Evolutionary conservation across 2,113 vertebrate species (phyloP).

Genomic region (Etheostoma spectabile): DNA sequence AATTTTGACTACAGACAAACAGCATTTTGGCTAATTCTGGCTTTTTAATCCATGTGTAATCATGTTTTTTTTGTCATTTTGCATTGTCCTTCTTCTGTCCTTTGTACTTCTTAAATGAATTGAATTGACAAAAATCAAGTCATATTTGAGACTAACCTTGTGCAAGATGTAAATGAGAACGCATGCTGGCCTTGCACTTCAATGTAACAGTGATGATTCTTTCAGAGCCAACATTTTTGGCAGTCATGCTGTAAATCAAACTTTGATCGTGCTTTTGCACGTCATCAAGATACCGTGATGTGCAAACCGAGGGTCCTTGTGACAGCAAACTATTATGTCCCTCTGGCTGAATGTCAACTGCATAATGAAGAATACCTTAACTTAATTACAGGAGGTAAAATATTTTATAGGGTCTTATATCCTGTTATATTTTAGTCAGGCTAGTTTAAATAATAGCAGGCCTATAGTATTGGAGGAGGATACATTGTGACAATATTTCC

Average conservation of each 20-base stretch:
- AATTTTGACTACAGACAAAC: background rate
- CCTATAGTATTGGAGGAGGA: background rate
- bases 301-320: background rate
- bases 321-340: background rate
- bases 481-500: constrained; percentile 7
- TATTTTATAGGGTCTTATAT: background rate
- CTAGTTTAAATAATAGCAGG: background rate
- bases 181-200: background rate
- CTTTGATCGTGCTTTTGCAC: background rate
- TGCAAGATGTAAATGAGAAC: background rate
- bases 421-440: background rate
- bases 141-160: background rate
- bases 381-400: constrained; percentile 9
- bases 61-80: too few species aligned
- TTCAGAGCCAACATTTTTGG: background rate
- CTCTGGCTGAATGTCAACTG: constrained; percentile 1
- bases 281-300: background rate
- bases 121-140: background rate
- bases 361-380: constrained; percentile 2
- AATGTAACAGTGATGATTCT: background rate
- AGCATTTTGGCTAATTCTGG: too few species aligned
- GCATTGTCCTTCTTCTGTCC: too few species aligned
- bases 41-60: too few species aligned
- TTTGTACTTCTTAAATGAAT: too few species aligned
- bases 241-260: constrained; percentile 2